These are phyloP conservation scores for Elephantulus edwardii DNA, from an alignment of 2,113 vertebrate genomes.

Conservation along the genomic window DNA sequence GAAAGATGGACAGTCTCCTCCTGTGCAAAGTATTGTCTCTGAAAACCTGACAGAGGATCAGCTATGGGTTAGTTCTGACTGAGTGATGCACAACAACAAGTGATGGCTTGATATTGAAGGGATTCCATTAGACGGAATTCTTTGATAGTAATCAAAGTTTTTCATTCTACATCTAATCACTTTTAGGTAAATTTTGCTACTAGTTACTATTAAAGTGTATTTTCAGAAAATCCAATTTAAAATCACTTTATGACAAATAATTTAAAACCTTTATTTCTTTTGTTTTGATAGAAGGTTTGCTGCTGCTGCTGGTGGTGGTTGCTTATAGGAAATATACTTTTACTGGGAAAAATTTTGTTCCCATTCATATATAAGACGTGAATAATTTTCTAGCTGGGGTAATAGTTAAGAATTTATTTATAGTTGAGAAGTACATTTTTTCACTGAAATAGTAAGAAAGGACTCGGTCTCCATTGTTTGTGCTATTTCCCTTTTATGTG, in stretches of 20 bases:
- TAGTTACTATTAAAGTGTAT: conserved; percentile 27
- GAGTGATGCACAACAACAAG: no score
- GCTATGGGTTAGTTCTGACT: no score
- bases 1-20: no score
- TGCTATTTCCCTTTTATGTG: background rate
- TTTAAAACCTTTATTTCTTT: conserved; percentile 15
- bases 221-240: conserved; percentile 9
- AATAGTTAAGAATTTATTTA: conserved; percentile 10
- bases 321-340: conserved; percentile 25
- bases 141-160: conserved; percentile 42
- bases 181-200: conserved; percentile 11
- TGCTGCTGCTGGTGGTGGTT: conserved; percentile 30
- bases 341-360: background rate
- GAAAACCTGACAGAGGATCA: no score
- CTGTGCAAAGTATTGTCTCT: no score
- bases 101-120: background rate
- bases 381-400: conserved; percentile 33
- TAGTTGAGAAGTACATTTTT: conserved; percentile 23
- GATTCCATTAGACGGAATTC: conserved; percentile 24
- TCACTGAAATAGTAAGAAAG: background rate
- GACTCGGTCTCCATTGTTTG: background rate
- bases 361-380: background rate
- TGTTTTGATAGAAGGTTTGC: conserved; percentile 5
- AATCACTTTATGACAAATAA: conserved; percentile 25
- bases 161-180: background rate